Conservation (phyloP, 2,797 vertebrate species). For the Xiphophorus birchmanni region DNA sequence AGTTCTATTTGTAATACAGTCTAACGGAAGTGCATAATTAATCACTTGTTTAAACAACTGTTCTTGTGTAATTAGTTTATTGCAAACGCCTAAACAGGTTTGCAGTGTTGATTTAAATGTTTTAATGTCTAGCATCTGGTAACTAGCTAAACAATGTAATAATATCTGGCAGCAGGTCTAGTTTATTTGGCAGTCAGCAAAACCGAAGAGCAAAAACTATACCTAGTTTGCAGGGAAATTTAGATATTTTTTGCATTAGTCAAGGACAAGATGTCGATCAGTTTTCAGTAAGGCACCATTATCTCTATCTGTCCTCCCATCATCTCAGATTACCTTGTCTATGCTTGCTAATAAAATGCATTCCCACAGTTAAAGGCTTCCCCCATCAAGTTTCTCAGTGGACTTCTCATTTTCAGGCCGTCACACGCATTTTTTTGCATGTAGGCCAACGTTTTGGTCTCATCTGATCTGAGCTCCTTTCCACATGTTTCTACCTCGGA, state of each 20-base stretch:
- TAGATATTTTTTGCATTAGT: constrained; percentile 33
- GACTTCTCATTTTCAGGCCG: too few species aligned
- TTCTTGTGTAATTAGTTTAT: not conserved
- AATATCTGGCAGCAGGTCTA: not conserved
- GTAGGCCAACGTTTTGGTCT: too few species aligned
- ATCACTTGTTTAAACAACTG: not conserved
- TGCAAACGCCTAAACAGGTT: not conserved
- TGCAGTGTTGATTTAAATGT: not conserved
- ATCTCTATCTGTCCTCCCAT: too few species aligned
- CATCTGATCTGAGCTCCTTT: too few species aligned
- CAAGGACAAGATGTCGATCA: constrained; percentile 70
- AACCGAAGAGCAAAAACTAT: not conserved
- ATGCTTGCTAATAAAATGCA: too few species aligned
- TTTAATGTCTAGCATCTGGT: not conserved
- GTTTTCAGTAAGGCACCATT: constrained; percentile 24
- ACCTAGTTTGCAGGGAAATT: not conserved
- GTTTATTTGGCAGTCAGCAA: not conserved
- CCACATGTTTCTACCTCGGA: too few species aligned
- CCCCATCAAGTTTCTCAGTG: too few species aligned
- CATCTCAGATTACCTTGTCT: too few species aligned
- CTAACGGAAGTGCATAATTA: not conserved
- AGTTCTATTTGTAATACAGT: not conserved
- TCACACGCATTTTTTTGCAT: too few species aligned
- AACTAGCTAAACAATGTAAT: not conserved
- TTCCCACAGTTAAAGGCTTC: too few species aligned